Evolutionary conservation across 1,140 invertebrate genomes (phyloP), one percentile per base, ranked within the genome.

Genomic region (Hylaeus anthracinus): DNA sequence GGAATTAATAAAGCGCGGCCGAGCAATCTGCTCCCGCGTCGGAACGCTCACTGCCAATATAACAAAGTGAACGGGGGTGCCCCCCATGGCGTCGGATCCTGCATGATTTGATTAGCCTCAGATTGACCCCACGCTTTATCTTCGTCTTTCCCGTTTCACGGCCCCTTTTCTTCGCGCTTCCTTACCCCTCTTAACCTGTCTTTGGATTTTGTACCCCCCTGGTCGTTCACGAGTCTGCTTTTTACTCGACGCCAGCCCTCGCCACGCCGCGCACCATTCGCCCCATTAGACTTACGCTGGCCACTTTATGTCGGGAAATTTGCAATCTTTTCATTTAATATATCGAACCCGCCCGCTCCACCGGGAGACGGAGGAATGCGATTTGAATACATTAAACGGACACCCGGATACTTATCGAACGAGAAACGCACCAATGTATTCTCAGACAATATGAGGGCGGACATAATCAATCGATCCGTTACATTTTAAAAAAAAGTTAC

Each of bases 51-150:
- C 79, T 69, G 69, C 72, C 87, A 88, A 88, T 88, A 88, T 87
- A 89, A 86, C 48, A 88, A 88, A 86, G 84, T 89, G 88, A 80
- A 79, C 61, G 65, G 78, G 72, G 56, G 58, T 26, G 26, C 60
- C 66, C 64, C 53, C 83, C 61, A 37, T 61, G 45, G 82, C 80
- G 74, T 79, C 61, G 80, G 82, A 88, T 90, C 85, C 89, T 89
- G 89, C 90, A 93, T 93, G 92, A 93, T 93, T 93, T 93, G 93
- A 93, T 93, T 93, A 93, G 92, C 93, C 93, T 93, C 93, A 93
- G 93, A 93, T 93, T 93, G 92, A 93, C 93, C 93, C 92, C 90
- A 89, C 85, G 83, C 72, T 84, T 69, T 69, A 66, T 72, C 87
- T 74, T 72, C 86, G 88, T 88, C 89, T 86, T 70, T 72, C 74